Evolutionary conservation across 2,888 invertebrate genomes (phyloP).

Genomic region (Volucella inflata): DNA sequence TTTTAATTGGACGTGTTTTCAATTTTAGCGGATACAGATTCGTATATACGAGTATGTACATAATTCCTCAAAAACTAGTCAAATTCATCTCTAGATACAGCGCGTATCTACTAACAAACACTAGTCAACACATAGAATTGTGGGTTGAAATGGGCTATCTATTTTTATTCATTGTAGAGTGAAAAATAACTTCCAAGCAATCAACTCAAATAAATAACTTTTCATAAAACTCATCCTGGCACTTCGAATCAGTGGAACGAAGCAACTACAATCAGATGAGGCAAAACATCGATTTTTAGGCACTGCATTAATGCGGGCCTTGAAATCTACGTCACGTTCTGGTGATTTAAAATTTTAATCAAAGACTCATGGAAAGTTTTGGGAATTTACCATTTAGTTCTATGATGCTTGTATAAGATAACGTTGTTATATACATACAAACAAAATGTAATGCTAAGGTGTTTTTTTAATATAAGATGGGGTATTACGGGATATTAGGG

Average conservation of each 20-base stretch:
- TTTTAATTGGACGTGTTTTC: background rate
- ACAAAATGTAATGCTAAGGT: background rate
- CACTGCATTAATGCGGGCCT: slow-evolving; percentile 36
- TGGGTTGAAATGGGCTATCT: background rate
- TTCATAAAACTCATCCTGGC: slow-evolving; percentile 28
- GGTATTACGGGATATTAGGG: background rate
- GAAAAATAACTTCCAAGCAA: slow-evolving; percentile 19
- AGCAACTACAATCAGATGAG: slow-evolving; percentile 30
- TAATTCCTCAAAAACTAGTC: slow-evolving; percentile 37
- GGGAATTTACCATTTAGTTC: slow-evolving; percentile 6
- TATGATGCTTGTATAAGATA: background rate
- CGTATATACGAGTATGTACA: background rate
- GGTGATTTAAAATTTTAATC: slow-evolving; percentile 27
- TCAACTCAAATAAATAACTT: slow-evolving; percentile 31
- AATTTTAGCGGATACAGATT: background rate
- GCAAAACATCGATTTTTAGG: slow-evolving; percentile 52
- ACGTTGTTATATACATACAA: background rate
- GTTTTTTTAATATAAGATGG: background rate
- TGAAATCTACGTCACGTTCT: slow-evolving; percentile 44
- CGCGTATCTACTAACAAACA: slow-evolving; percentile 5
- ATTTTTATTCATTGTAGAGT: slow-evolving; percentile 1
- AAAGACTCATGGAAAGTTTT: background rate
- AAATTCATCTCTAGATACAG: slow-evolving; percentile 15
- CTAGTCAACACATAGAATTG: background rate
- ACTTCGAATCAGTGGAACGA: slow-evolving; percentile 6